A percentile compares a stretch with the other conserved stretches of the same genome.
phyloP scores from a whole-genome alignment of 2,888 invertebrate genomes.

The Meghimatium bilineatum region DNA sequence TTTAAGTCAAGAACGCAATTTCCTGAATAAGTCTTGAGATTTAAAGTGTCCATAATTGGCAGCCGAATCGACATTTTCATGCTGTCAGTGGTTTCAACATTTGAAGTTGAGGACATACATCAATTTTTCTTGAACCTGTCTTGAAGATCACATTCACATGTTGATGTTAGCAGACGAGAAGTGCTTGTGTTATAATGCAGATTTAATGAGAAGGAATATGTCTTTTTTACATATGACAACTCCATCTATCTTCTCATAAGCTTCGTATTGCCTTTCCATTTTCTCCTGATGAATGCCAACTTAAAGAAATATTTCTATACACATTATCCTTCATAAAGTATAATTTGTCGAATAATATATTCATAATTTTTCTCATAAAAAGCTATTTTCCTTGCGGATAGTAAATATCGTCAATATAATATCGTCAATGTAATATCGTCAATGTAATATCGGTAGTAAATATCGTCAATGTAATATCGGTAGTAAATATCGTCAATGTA shows the following conservation, averaged over 20 bases:
- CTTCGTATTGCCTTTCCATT: background rate
- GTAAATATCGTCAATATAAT: too few species aligned
- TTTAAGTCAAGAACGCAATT: slow-evolving; percentile 3
- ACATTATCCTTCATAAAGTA: too few species aligned
- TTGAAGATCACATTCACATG: background rate
- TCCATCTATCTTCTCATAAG: background rate
- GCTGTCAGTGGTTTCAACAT: background rate
- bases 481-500: too few species aligned
- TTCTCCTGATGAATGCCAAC: background rate
- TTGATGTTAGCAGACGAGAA: background rate
- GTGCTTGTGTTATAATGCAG: background rate
- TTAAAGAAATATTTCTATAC: too few species aligned
- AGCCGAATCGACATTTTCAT: background rate
- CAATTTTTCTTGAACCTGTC: background rate
- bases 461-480: too few species aligned
- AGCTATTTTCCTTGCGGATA: too few species aligned
- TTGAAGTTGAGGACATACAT: background rate
- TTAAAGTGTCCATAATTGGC: background rate
- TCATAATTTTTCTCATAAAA: too few species aligned
- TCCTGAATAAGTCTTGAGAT: background rate
- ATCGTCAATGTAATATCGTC: too few species aligned
- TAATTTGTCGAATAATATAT: too few species aligned
- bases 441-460: too few species aligned
- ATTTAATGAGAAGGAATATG: background rate
- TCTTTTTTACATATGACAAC: background rate